These are phyloP conservation scores for Trachelus tabidus DNA, from an alignment of 2,888 invertebrate species.

Conservation along the genomic window DNA sequence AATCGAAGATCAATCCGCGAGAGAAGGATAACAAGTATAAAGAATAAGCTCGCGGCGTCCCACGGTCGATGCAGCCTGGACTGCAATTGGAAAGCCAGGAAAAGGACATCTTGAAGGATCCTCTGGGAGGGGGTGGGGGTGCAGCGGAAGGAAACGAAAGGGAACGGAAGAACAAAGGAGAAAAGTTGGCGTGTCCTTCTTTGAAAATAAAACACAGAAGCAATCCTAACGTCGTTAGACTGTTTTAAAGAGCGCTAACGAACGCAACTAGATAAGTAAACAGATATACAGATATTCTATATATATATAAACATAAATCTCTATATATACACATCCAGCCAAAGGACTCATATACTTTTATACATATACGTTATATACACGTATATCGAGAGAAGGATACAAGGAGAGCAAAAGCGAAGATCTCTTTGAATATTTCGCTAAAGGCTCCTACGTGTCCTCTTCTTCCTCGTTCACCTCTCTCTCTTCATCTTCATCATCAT, in stretches of 20 bases:
- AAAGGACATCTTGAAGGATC: no score
- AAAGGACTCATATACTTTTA: background rate
- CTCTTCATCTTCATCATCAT: no score
- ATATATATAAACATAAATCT: background rate
- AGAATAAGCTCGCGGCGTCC: conserved; percentile 7
- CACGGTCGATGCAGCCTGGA: no score
- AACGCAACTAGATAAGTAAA: no score
- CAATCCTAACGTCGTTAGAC: no score
- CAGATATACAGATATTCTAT: background rate
- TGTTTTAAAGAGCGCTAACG: no score
- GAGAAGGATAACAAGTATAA: conserved; percentile 15
- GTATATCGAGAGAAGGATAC: no score
- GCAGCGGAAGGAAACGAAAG: background rate
- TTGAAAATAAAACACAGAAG: no score
- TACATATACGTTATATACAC: background rate
- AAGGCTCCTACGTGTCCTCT: background rate
- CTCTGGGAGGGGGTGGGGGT: background rate
- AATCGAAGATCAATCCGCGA: no score
- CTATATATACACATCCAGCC: conserved; percentile 3
- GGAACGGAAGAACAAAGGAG: conserved; percentile 7
- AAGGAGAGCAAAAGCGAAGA: no score
- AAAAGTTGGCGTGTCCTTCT: conserved; percentile 4
- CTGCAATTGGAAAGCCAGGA: no score
- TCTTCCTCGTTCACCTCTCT: background rate
- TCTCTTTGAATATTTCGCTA: background rate